phyloP scores from a whole-genome alignment of 64 coral and sea anemone species.

The Actinia equina region DNA sequence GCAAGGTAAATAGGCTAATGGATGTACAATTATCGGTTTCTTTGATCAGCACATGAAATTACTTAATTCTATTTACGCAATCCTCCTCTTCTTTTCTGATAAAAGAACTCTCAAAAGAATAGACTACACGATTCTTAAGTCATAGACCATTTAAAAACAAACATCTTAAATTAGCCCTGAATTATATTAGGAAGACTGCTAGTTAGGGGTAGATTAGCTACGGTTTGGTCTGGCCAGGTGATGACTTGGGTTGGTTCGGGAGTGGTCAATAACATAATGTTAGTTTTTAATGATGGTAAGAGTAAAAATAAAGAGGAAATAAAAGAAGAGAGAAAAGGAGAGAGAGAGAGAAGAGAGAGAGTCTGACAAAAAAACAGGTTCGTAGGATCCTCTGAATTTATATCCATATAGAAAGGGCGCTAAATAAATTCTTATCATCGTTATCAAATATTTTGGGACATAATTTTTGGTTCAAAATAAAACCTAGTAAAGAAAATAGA shows the following conservation, averaged over 20 bases:
- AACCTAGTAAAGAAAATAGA: too few species aligned
- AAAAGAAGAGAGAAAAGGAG: too few species aligned
- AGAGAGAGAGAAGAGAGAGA: too few species aligned
- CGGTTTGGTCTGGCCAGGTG: not conserved
- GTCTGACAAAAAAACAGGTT: not conserved
- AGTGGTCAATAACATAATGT: too few species aligned
- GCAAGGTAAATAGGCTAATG: slow-evolving; percentile 3
- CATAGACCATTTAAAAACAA: not conserved
- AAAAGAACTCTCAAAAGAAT: not conserved
- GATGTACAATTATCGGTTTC: slow-evolving; percentile 10
- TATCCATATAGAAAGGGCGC: too few species aligned
- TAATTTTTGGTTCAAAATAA: too few species aligned
- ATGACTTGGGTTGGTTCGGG: not conserved
- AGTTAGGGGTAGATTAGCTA: too few species aligned
- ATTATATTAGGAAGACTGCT: not conserved
- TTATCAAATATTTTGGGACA: not conserved
- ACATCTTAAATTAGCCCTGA: not conserved
- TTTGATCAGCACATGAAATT: not conserved
- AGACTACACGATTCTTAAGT: too few species aligned
- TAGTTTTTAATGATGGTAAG: too few species aligned
- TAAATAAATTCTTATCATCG: too few species aligned
- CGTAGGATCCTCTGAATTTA: not conserved
- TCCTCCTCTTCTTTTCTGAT: slow-evolving; percentile 4
- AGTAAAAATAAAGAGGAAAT: too few species aligned
- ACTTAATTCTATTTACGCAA: slow-evolving; percentile 14